Base-by-base conservation (phyloP, 2,888 invertebrate genomes). In the Myopa testacea region DNA sequence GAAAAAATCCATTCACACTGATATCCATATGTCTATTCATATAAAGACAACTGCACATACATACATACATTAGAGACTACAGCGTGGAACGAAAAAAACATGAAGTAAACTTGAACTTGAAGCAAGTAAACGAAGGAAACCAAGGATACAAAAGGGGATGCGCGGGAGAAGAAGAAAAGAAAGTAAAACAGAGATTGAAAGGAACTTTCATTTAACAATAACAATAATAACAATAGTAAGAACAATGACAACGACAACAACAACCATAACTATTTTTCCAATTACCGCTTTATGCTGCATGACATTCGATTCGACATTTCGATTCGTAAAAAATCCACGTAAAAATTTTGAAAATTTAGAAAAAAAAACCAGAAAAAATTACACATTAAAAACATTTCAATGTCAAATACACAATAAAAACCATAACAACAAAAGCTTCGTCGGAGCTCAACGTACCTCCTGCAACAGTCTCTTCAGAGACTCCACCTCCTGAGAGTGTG, bases 391-490 rank as follows among this genome's bases (percentile, higher is more conserved):
- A 79, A 78, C 74, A 70, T 69, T 69, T 60, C 37, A 79, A 77
- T 78, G 45, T 68, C 70, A 16, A 65, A 71, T 38, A 63, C 40
- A 72, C 58, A 75, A 65, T 19, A 45, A n/a, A 65, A 65, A 70
- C 19, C 60, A 58, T 71, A 63, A 34, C 52, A 75, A 38, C 5
- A 26, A 38, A 26, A 19, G 65, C 62, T 65, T 14, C 55, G 26
- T 3, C 14, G 10, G 0, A 65, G 50, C 45, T 0, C 8, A 69
- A 76, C 87, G 85, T 91, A 95, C 96, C 94, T 96, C 95, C 89
- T 95, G 94, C 81, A 96, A 89, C 80, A 95, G 91, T 80, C 93
- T 91, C 85, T 94, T 91, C 16, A 95, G 90, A 83, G 94, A 94
- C 88, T 94, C 93, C 75, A 95, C 93, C 83, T 95, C 94, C 71